Percentiles rank a stretch among this genome's conserved stretches.
phyloP scores from a whole-genome alignment of 1,140 invertebrate species.

The Uloborus diversus region DNA sequence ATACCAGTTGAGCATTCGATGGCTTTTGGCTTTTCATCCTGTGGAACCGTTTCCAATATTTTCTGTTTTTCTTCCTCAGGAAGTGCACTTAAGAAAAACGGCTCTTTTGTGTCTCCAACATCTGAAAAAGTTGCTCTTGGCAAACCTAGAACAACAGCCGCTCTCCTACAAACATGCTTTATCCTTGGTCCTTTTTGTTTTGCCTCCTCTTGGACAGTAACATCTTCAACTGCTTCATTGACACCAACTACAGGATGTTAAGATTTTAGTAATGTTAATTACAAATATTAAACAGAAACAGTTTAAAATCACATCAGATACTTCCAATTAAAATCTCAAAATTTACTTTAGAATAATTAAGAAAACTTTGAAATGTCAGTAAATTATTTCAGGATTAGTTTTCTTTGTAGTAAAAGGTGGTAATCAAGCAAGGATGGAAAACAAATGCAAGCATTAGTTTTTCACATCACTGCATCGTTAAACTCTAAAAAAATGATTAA shows the following conservation, averaged over 20 bases:
- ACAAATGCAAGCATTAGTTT: no score
- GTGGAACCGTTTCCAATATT: slow-evolving; percentile 44
- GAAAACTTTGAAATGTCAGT: no score
- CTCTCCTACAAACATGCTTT: slow-evolving; percentile 91
- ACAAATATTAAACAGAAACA: no score
- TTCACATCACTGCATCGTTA: no score
- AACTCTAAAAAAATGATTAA: no score
- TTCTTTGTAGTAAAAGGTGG: no score
- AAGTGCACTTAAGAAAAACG: slow-evolving; percentile 54
- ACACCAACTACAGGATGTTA: slow-evolving; percentile 12
- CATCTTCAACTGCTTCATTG: background rate
- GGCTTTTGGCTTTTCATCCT: slow-evolving; percentile 21
- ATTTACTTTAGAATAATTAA: no score
- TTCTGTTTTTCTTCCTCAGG: slow-evolving; percentile 57
- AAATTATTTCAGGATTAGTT: no score
- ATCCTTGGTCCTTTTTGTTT: slow-evolving; percentile 78
- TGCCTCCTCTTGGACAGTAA: background rate
- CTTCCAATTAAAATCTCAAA: no score
- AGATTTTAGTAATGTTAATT: no score
- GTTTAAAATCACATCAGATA: no score
- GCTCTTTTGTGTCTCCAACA: slow-evolving; percentile 1
- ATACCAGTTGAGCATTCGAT: background rate
- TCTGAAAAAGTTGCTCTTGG: slow-evolving; percentile 81
- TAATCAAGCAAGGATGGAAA: no score
- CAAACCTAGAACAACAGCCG: slow-evolving; percentile 86